A percentile compares a stretch with the other conserved stretches of the same genome.
Evolutionary conservation across 2,888 invertebrate genomes (phyloP).

Genomic region (Lacanobia wlatinum): DNA sequence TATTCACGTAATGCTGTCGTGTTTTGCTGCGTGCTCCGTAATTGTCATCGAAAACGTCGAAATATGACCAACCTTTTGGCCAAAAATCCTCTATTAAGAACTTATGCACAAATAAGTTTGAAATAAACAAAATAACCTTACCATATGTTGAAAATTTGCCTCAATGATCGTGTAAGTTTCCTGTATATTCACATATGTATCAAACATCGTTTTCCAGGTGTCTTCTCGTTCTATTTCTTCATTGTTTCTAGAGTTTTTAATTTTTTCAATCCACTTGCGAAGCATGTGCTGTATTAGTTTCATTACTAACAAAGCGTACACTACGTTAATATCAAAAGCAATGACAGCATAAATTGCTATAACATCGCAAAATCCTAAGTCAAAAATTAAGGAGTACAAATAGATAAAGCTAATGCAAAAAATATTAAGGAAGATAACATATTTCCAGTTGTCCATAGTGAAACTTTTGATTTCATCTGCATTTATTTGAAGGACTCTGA

Average conservation of each 20-base stretch:
- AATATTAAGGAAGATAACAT: conserved; percentile 4
- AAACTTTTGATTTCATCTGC: background rate
- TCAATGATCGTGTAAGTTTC: background rate
- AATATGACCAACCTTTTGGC: background rate
- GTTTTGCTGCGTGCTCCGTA: too few relatives aligned
- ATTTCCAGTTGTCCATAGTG: background rate
- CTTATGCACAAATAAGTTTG: background rate
- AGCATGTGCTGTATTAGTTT: background rate
- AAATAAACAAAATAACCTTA: background rate
- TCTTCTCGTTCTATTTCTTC: background rate
- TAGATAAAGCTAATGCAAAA: background rate
- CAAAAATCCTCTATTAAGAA: too few relatives aligned
- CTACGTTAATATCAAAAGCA: background rate
- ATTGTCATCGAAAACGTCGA: too few relatives aligned
- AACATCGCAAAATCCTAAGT: background rate
- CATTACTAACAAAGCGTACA: background rate
- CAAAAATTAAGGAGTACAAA: background rate
- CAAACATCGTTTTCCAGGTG: conserved; percentile 2
- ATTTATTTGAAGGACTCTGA: background rate
- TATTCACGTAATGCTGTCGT: too few relatives aligned
- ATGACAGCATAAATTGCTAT: conserved; percentile 4
- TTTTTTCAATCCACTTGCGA: conserved; percentile 3
- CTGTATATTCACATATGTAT: background rate
- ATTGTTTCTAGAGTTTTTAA: background rate
- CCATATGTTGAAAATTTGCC: background rate